These are phyloP conservation scores for Tinea trinotella DNA, from an alignment of 2,888 invertebrate genomes.

Conservation along the genomic window DNA sequence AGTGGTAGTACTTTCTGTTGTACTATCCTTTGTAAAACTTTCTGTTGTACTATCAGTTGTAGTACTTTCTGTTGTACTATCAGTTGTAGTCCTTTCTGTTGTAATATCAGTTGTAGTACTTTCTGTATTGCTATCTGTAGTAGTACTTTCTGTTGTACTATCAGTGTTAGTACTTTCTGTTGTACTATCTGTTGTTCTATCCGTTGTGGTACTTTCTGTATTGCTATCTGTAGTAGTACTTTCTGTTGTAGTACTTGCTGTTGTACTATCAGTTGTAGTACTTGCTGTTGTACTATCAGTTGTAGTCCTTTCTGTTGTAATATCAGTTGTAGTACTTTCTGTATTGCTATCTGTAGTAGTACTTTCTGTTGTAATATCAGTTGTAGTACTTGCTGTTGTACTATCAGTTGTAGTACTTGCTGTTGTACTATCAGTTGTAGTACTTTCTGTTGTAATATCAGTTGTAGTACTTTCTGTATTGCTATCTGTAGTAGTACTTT, in stretches of 20 bases:
- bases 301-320: slow-evolving; percentile 7
- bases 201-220: slow-evolving; percentile 20
- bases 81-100: slow-evolving; percentile 10
- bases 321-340: slow-evolving; percentile 7
- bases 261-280: background rate
- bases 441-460: slow-evolving; percentile 15
- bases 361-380: slow-evolving; percentile 1
- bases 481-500: slow-evolving; percentile 17
- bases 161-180: background rate
- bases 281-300: background rate
- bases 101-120: slow-evolving; percentile 19
- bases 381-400: background rate
- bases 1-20: slow-evolving; percentile 19
- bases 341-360: slow-evolving; percentile 10
- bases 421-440: slow-evolving; percentile 21
- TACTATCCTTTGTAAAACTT: background rate
- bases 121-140: background rate
- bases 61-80: background rate
- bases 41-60: slow-evolving; percentile 1
- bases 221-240: slow-evolving; percentile 19
- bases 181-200: slow-evolving; percentile 11
- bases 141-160: slow-evolving; percentile 5
- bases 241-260: slow-evolving; percentile 1
- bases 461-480: slow-evolving; percentile 20
- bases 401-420: background rate